Evolutionary conservation across 2,888 invertebrate genomes (phyloP).

Genomic region (Agonopterix arenella): DNA sequence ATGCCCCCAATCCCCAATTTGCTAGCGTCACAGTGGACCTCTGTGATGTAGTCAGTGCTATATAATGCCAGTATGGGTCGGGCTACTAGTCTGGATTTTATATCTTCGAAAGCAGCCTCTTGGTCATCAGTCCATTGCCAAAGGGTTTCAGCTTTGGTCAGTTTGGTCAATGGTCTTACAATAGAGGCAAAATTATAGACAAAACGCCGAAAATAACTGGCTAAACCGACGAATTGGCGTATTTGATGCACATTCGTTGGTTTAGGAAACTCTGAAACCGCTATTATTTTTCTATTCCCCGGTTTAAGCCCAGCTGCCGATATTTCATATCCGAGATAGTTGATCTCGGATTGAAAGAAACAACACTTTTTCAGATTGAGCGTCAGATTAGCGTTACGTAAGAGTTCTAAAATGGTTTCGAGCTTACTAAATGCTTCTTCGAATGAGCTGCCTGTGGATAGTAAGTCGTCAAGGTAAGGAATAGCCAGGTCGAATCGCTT

Average conservation of each 20-base stretch:
- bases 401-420: neutral
- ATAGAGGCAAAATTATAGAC: conserved; percentile 1
- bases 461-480: conserved; percentile 9
- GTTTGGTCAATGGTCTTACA: conserved; percentile 1
- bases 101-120: conserved; percentile 5
- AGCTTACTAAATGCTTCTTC: conserved; percentile 4
- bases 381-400: conserved; percentile 4
- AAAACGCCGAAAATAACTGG: conserved; percentile 5
- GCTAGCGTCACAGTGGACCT: conserved; percentile 10
- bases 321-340: conserved; percentile 1
- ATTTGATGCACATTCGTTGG: conserved; percentile 5
- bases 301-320: neutral
- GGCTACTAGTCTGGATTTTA: conserved; percentile 1
- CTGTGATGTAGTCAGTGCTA: conserved; percentile 6
- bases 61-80: conserved; percentile 9
- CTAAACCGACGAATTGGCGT: conserved; percentile 2
- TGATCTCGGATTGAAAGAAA: conserved; percentile 2
- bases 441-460: conserved; percentile 1
- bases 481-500: conserved; percentile 1
- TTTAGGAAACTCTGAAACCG: neutral
- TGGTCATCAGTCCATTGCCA: conserved; percentile 8
- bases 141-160: conserved; percentile 2
- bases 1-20: conserved; percentile 8
- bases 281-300: neutral
- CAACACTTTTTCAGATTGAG: conserved; percentile 9